Evolutionary conservation across 1,140 invertebrate species (phyloP).

Genomic region (Pseudomyrmex flavicornis): DNA sequence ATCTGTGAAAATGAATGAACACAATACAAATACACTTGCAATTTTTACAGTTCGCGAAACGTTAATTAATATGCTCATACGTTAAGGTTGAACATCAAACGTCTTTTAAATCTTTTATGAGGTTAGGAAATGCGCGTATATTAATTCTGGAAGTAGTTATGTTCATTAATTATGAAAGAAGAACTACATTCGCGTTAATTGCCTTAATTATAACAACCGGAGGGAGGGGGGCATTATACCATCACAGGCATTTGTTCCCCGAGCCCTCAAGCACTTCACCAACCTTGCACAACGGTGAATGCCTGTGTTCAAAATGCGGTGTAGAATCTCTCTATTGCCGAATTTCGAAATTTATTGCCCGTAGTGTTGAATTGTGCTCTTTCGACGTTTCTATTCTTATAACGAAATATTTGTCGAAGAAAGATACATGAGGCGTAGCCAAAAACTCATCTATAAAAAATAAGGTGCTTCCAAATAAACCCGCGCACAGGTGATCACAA

Average conservation of each 20-base stretch:
- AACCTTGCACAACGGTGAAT: slow-evolving; percentile 30
- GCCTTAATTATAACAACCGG: slow-evolving; percentile 48
- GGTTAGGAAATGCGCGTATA: slow-evolving; percentile 57
- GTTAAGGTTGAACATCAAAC: slow-evolving; percentile 42
- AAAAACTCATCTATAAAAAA: slow-evolving; percentile 72
- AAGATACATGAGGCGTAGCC: slow-evolving; percentile 77
- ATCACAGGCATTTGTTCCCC: slow-evolving; percentile 35
- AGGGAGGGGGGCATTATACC: background rate
- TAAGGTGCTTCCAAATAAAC: slow-evolving; percentile 52
- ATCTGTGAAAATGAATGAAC: background rate
- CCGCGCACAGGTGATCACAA: slow-evolving; percentile 80
- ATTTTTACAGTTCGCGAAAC: slow-evolving; percentile 66
- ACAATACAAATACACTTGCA: background rate
- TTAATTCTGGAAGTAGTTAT: slow-evolving; percentile 54
- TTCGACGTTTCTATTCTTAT: slow-evolving; percentile 24
- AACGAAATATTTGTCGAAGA: slow-evolving; percentile 25
- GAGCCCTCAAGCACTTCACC: background rate
- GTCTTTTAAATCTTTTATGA: slow-evolving; percentile 46
- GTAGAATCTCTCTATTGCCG: slow-evolving; percentile 14
- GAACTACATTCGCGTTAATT: slow-evolving; percentile 52
- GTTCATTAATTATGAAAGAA: slow-evolving; percentile 55
- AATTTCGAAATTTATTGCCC: slow-evolving; percentile 36
- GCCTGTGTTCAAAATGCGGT: slow-evolving; percentile 3
- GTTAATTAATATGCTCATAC: slow-evolving; percentile 67
- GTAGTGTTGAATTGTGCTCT: slow-evolving; percentile 22